These are phyloP conservation scores for Parnassius apollo DNA, from an alignment of 2,888 invertebrate species.

Conservation along the genomic window DNA sequence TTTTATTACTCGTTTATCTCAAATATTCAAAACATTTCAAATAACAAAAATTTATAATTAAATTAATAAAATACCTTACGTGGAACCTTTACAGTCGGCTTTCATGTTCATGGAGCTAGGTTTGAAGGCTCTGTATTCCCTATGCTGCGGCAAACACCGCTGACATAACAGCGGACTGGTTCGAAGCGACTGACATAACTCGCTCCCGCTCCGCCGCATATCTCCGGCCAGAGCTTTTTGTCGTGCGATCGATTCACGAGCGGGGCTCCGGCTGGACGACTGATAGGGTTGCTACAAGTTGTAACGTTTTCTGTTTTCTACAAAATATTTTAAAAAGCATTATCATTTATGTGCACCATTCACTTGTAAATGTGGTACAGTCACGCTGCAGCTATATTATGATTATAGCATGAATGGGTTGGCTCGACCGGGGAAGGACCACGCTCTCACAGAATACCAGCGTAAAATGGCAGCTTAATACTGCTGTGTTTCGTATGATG, in stretches of 20 bases:
- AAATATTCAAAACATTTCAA: background rate
- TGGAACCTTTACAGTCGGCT: background rate
- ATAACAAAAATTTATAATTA: background rate
- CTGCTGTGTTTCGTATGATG: too few species aligned
- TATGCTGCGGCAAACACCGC: conserved; percentile 29
- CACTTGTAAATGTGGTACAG: too few species aligned
- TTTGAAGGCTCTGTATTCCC: conserved; percentile 22
- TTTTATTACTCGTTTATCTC: too few species aligned
- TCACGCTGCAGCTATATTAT: too few species aligned
- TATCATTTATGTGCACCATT: too few species aligned
- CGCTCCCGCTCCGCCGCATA: conserved; percentile 36
- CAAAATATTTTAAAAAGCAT: too few species aligned
- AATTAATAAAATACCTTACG: background rate
- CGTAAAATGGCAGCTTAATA: too few species aligned
- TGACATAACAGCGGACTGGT: conserved; percentile 53
- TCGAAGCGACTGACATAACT: conserved; percentile 40
- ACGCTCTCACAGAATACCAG: too few species aligned
- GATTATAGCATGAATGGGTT: too few species aligned
- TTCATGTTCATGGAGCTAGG: background rate
- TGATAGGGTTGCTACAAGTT: conserved; percentile 6
- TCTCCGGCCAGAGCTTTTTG: conserved; percentile 32
- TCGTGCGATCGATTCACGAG: conserved; percentile 25
- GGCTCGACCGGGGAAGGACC: too few species aligned
- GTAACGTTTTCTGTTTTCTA: too few species aligned
- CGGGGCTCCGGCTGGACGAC: conserved; percentile 8